A percentile compares a stretch with the other conserved stretches of the same genome.
Conservation (phyloP, 2,113 vertebrate species). For the Hystrix brachyura region DNA sequence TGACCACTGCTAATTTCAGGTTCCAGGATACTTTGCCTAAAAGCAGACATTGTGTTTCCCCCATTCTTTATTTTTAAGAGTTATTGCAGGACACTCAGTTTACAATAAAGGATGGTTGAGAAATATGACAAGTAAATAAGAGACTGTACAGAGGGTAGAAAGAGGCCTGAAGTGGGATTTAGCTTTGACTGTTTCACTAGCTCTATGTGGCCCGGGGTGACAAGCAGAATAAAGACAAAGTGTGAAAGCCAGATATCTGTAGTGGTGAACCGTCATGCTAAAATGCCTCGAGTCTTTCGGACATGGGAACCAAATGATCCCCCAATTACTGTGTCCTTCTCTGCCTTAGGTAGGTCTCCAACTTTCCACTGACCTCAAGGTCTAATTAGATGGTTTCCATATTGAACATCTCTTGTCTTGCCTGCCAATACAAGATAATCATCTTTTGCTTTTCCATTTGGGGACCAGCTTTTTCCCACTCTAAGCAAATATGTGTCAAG, state of each 20-base stretch:
- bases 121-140: neutral
- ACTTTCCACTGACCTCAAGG: neutral
- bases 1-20: neutral
- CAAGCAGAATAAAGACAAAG: neutral
- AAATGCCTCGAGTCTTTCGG: neutral
- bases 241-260: neutral
- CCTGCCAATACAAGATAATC: neutral
- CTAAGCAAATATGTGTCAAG: neutral
- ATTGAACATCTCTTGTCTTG: neutral
- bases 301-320: neutral
- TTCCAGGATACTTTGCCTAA: neutral
- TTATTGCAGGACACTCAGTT: neutral
- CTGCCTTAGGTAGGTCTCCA: neutral
- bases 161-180: neutral
- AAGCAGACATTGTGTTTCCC: neutral
- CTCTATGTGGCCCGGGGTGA: neutral
- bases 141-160: neutral
- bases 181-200: neutral
- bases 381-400: neutral
- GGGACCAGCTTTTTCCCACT: neutral
- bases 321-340: neutral
- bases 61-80: neutral
- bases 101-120: neutral
- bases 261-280: neutral
- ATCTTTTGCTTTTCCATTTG: neutral